Conservation (phyloP, 2,113 vertebrate species). For the Leucoraja erinaceus region DNA sequence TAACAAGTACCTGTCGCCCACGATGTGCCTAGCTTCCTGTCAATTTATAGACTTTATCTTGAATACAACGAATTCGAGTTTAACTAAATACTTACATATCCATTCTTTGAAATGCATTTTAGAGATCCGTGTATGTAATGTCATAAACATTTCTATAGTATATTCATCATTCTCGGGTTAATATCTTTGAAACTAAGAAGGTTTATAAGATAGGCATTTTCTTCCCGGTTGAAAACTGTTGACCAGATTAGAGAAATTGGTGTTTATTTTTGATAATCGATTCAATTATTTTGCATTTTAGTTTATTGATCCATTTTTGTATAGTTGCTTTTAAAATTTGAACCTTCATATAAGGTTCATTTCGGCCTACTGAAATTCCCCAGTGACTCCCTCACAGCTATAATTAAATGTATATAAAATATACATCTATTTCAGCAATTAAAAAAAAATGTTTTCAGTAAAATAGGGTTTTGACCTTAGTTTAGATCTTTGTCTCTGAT, state of each 20-base stretch:
- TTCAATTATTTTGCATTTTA: not conserved
- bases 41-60: not conserved
- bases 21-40: not conserved
- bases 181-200: not conserved
- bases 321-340: not conserved
- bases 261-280: not conserved
- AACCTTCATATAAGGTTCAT: not conserved
- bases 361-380: not conserved
- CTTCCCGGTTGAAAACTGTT: not conserved
- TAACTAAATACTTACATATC: not conserved
- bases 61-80: not conserved
- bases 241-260: not conserved
- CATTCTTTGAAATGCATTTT: not conserved
- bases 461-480: not conserved
- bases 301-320: not conserved
- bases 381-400: not conserved
- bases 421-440: too few relatives aligned
- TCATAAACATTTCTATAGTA: not conserved
- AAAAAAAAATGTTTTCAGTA: not conserved
- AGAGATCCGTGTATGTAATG: not conserved
- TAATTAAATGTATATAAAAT: not conserved
- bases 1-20: not conserved
- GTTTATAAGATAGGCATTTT: too few relatives aligned
- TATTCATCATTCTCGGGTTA: not conserved
- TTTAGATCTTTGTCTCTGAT: not conserved